Conservation (phyloP, 2,888 invertebrate genomes). For the Aricia artaxerxes region DNA sequence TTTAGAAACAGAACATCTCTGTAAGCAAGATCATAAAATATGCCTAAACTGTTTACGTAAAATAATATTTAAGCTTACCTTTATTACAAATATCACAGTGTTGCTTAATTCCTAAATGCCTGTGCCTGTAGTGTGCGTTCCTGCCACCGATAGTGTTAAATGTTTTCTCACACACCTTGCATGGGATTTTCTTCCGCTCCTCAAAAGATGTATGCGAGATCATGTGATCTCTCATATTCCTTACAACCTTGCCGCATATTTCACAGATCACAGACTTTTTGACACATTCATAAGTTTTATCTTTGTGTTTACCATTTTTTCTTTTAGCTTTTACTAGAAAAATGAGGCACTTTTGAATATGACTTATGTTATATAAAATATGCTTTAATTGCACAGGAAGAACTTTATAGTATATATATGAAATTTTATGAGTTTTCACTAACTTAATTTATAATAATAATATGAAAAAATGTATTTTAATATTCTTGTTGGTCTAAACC, state of each 20-base stretch:
- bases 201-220: constrained; percentile 49
- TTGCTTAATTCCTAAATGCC: constrained; percentile 62
- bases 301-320: constrained; percentile 41
- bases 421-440: too few species aligned
- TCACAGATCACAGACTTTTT: constrained; percentile 55
- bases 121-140: constrained; percentile 57
- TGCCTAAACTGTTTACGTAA: neutral
- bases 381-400: too few species aligned
- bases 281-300: constrained; percentile 40
- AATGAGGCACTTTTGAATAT: neutral
- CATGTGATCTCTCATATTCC: constrained; percentile 56
- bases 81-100: constrained; percentile 65
- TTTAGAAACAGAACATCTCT: too few species aligned
- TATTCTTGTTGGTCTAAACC: neutral
- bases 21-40: neutral
- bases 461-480: too few species aligned
- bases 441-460: too few species aligned
- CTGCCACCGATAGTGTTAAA: constrained; percentile 54
- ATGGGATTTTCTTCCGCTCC: constrained; percentile 49
- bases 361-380: too few species aligned
- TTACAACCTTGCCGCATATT: constrained; percentile 62
- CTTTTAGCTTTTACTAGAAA: constrained; percentile 27
- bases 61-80: constrained; percentile 48
- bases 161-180: constrained; percentile 58
- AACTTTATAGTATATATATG: too few species aligned